Evolutionary conservation across 2,113 vertebrate species (phyloP), one percentile per base, ranked within the genome.

Genomic region (Ariopsis seemanni): DNA sequence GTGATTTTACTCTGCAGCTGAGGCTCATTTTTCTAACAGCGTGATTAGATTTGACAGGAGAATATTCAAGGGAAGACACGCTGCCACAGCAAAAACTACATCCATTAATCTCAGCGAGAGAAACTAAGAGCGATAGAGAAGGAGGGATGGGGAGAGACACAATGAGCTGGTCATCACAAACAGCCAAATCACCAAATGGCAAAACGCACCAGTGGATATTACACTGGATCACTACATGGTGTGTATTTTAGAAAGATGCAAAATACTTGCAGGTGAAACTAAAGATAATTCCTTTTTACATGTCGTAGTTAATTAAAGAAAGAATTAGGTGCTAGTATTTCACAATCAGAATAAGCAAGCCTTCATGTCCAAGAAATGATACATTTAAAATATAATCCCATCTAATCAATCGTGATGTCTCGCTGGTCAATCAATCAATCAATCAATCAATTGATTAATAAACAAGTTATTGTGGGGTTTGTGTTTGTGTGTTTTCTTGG

Each of bases 51-150:
- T 63, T 83, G 80, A 89, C 67, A 84, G 78, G 79, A 69, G 48
- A 82, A 71, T 87, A 87, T 89, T 90, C 82, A 78, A 85, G 78
- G 69, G 85, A 90, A 80, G 79, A 67, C 65, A 65, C 11, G 78
- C 69, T 63, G 52, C 86, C 83, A 67, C 55, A 27, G 83, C 86
- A 65, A 72, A 86, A 86, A 87, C 85, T 62, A 83, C 85, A 71
- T 11, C 57, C 83, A 90, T 90, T 89, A 89, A 90, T 89, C 90
- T 71, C 79, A 84, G 74, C 0, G 53, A 88, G 42, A 55, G 74
- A 25, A 53, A 74, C 65, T 34, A 85, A 86, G 58, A 83, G n/a
- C 63, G 6, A 9, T 27, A 42, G 8, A 55, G 60, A 69, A 42
- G 27, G 25, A 18, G 25, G 60, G 18, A 62, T 15, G 5, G 52